These are phyloP conservation scores for Lumbricus terrestris DNA, from an alignment of 2,888 invertebrate genomes.

Conservation along the genomic window DNA sequence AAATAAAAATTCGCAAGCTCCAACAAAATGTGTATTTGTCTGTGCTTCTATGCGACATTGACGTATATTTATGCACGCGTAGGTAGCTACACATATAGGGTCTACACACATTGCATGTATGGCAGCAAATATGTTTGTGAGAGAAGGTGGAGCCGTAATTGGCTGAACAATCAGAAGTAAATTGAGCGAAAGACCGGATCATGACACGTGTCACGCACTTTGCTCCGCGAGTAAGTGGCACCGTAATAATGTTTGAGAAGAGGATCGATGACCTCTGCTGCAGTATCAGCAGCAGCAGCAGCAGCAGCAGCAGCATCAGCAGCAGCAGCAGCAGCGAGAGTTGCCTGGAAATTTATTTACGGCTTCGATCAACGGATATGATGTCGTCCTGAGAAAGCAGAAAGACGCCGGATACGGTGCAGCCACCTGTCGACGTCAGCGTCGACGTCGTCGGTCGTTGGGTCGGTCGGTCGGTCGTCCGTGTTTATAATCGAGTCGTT, in stretches of 20 bases:
- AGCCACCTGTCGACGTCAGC: background rate
- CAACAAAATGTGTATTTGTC: background rate
- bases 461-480: no score
- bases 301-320: no score
- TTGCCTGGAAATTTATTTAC: background rate
- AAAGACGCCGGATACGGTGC: background rate
- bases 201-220: slow-evolving; percentile 3
- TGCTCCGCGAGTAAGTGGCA: slow-evolving; percentile 3
- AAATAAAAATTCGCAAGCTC: background rate
- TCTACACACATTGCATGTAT: background rate
- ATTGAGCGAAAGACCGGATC: background rate
- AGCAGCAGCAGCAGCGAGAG: no score
- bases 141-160: background rate
- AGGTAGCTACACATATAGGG: background rate
- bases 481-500: background rate
- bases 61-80: background rate
- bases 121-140: background rate
- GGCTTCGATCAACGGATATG: background rate
- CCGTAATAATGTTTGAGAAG: background rate
- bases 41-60: background rate
- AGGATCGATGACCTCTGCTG: background rate
- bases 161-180: background rate
- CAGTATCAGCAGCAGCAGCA: no score
- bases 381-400: background rate
- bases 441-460: no score